Evolutionary conservation across 1,140 invertebrate species (phyloP).

Genomic region (Drosophila albomicans): DNA sequence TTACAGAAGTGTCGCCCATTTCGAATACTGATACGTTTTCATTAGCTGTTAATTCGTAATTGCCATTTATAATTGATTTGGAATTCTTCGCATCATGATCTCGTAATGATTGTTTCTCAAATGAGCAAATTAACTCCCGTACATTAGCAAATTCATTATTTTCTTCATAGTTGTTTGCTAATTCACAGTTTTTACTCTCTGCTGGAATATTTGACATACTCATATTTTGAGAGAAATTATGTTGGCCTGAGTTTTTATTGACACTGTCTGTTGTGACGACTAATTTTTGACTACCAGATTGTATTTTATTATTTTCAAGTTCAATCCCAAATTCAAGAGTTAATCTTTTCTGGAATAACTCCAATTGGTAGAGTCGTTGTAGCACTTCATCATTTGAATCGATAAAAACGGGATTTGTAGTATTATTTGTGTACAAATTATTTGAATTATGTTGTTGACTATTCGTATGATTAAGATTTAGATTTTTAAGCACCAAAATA

Average conservation of each 20-base stretch:
- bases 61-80: background rate
- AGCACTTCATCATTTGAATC: conserved; percentile 44
- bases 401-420: background rate
- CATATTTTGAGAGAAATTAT: too few relatives aligned
- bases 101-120: conserved; percentile 75
- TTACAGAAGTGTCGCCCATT: background rate
- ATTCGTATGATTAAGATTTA: background rate
- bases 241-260: background rate
- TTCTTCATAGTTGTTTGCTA: background rate
- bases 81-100: conserved; percentile 18
- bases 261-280: background rate
- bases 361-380: conserved; percentile 46
- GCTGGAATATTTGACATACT: background rate
- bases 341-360: conserved; percentile 50
- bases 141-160: conserved; percentile 86
- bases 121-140: conserved; percentile 88
- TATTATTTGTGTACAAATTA: background rate
- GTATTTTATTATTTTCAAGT: background rate
- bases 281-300: background rate
- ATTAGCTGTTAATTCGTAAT: background rate
- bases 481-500: background rate
- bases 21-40: background rate
- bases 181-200: background rate
- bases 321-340: conserved; percentile 30
- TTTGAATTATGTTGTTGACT: background rate